Evolutionary conservation across 2,888 invertebrate species (phyloP), one percentile per base, ranked within the genome.

Genomic region (Patella depressa): DNA sequence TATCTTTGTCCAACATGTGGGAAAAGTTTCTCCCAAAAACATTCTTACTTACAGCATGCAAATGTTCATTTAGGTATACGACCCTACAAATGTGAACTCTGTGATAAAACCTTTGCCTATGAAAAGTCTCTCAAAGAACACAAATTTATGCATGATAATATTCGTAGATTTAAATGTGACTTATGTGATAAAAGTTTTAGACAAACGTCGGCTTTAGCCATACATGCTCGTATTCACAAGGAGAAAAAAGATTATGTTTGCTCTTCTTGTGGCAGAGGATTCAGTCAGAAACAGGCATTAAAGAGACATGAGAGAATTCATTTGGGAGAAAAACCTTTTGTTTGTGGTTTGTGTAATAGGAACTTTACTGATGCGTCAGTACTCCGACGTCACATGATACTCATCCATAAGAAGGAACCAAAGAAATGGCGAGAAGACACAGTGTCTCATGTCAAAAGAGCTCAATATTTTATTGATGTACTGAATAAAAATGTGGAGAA

Each of bases 271-370:
- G 91, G 91, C 19, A 91, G 91, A 79, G 91, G 91, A 71, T 92
- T 92, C 82, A 91, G 91, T 29, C 92, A 92, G 73, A 89, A 91
- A 24, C 92, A 92, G 79, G 88, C 92, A 14, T 81, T 92, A 76
- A 88, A 90, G 76, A 89, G 92, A 70, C 92, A 92, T 84, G 90
- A 91, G 78, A 88, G 92, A 86, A 92, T 92, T 87, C 92, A 92
- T 83, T 88, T 88, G 12, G 92, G 92, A 17, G 88, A 91, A 72
- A 86, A 91, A 76, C 89, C 89, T 11, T 92, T 91, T 78, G 88
- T 89, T 17, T 92, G 92, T 82, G 84, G 86, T 4, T 81, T 89
- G 29, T 92, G 92, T 85, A 85, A 86, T 74, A 89, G 90, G 78
- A 88, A 88, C 15, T 92, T 92, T 84, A 85, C 84, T 57, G 88